Evolutionary conservation across 2,113 vertebrate genomes (phyloP).

Genomic region (Noctilio leporinus): DNA sequence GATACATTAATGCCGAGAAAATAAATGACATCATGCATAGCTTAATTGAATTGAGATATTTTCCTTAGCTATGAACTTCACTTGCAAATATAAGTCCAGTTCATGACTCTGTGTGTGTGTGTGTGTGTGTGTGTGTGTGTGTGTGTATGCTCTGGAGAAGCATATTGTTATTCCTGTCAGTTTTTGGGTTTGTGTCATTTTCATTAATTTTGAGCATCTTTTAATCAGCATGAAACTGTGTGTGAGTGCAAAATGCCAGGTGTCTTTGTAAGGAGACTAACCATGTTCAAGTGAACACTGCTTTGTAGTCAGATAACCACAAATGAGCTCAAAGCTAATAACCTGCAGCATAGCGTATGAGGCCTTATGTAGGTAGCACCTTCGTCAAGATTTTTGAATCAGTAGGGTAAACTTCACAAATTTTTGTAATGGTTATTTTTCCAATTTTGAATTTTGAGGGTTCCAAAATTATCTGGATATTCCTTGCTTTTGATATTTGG

Average conservation of each 20-base stretch:
- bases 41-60: constrained; percentile 31
- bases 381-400: constrained; percentile 40
- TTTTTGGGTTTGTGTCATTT: constrained; percentile 51
- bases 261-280: constrained; percentile 56
- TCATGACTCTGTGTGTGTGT: neutral
- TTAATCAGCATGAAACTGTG: constrained; percentile 72
- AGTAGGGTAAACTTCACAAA: constrained; percentile 35
- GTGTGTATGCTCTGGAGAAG: neutral
- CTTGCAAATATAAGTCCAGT: constrained; percentile 42
- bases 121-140: neutral
- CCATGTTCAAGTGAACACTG: constrained; percentile 20
- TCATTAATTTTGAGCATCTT: constrained; percentile 73
- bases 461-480: neutral
- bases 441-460: neutral
- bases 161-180: constrained; percentile 27
- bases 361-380: neutral
- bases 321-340: constrained; percentile 47
- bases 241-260: constrained; percentile 54
- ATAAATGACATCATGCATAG: constrained; percentile 11
- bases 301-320: constrained; percentile 33
- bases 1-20: neutral
- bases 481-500: neutral
- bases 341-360: neutral
- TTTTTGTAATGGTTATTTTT: constrained; percentile 32
- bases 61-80: constrained; percentile 11